Evolutionary conservation across 2,113 vertebrate species (phyloP).

Genomic region (Bambusicola thoracicus): DNA sequence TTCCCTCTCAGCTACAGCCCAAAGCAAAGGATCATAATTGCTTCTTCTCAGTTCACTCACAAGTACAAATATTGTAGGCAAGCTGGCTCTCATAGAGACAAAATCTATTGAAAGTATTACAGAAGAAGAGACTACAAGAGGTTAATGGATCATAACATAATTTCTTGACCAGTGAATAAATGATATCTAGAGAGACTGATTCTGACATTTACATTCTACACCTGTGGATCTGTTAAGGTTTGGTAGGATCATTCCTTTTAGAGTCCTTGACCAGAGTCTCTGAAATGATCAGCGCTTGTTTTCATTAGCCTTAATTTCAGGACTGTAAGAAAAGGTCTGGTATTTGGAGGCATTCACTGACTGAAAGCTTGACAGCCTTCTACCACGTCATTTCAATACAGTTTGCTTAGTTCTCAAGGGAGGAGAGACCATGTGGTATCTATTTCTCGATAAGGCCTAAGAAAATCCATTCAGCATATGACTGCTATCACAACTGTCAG

Average conservation of each 20-base stretch:
- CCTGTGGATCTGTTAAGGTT: background rate
- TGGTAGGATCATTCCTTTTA: background rate
- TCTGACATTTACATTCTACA: background rate
- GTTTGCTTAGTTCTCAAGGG: background rate
- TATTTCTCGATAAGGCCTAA: background rate
- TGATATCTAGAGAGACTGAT: background rate
- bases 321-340: background rate
- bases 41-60: background rate
- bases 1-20: background rate
- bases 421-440: background rate
- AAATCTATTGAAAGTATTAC: background rate
- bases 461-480: background rate
- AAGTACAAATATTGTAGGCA: background rate
- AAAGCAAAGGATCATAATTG: background rate
- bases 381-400: background rate
- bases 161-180: background rate
- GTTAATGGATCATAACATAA: fast-evolving
- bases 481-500: background rate
- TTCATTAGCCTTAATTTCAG: background rate
- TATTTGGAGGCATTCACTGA: background rate
- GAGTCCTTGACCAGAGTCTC: background rate
- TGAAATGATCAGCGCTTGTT: background rate
- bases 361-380: background rate
- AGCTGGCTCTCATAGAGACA: background rate
- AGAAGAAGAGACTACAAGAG: background rate